Conservation (phyloP, 1,140 invertebrate species). For the Zaprionus kolodkinae region DNA sequence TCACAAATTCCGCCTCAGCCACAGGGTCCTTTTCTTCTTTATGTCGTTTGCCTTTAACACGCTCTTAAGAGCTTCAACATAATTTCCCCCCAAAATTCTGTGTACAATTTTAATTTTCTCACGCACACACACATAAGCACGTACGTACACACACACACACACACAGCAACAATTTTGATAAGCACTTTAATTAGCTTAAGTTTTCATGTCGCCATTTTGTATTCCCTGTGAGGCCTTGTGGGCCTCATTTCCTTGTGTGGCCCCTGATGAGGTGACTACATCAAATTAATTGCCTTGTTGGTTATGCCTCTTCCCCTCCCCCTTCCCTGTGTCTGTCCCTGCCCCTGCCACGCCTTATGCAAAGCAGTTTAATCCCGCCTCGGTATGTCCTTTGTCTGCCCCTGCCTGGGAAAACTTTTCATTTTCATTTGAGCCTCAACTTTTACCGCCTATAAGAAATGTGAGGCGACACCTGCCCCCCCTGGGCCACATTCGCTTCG, state of each 20-base stretch:
- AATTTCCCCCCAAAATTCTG: conserved; percentile 39
- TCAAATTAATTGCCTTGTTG: conserved; percentile 68
- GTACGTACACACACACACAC: conserved; percentile 7
- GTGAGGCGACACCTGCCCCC: conserved; percentile 19
- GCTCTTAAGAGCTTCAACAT: conserved; percentile 46
- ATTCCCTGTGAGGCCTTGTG: conserved; percentile 27
- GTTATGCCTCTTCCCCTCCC: conserved; percentile 22
- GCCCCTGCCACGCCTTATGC: background rate
- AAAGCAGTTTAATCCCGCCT: conserved; percentile 23
- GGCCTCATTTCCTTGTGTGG: conserved; percentile 10
- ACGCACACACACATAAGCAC: conserved; percentile 13
- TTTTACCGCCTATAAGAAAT: conserved; percentile 25
- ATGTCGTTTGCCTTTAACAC: conserved; percentile 41
- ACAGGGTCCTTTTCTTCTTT: background rate
- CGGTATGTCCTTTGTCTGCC: conserved; percentile 13
- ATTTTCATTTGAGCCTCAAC: conserved; percentile 42
- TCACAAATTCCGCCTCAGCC: conserved; percentile 12
- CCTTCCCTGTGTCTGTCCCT: too few species aligned
- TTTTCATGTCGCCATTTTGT: conserved; percentile 57
- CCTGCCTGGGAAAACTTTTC: conserved; percentile 46
- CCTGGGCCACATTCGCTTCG: background rate
- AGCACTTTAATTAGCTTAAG: conserved; percentile 72
- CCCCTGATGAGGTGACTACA: conserved; percentile 57
- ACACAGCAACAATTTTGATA: conserved; percentile 40
- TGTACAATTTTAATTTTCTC: conserved; percentile 56